These are phyloP conservation scores for Tiliqua scincoides DNA, from an alignment of 2,113 vertebrate genomes.

Conservation along the genomic window DNA sequence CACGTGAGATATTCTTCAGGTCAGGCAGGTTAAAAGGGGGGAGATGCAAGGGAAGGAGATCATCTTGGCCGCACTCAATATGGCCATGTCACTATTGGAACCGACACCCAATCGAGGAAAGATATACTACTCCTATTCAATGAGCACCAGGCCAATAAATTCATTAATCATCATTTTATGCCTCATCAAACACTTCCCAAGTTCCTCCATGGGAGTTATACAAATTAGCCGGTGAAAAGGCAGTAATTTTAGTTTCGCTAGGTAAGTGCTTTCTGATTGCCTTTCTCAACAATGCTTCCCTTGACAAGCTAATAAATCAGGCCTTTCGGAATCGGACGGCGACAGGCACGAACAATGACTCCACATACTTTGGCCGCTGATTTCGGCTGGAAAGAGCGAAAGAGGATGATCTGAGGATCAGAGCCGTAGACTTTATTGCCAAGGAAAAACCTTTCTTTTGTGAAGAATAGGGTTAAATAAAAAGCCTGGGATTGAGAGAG, in stretches of 20 bases:
- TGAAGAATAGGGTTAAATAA: slow-evolving; percentile 59
- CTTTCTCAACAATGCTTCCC: slow-evolving; percentile 94
- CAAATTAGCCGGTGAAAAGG: slow-evolving; percentile 99
- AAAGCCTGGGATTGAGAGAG: slow-evolving; percentile 36
- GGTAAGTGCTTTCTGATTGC: slow-evolving; percentile 99
- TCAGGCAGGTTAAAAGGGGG: slow-evolving; percentile 81
- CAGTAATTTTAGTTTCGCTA: slow-evolving; percentile 98
- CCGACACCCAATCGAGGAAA: slow-evolving; percentile 79
- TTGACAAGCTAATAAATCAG: slow-evolving; percentile 99
- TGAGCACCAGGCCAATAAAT: slow-evolving; percentile 98
- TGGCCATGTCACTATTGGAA: slow-evolving; percentile 71
- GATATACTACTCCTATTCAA: slow-evolving; percentile 93
- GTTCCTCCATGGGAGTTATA: slow-evolving; percentile 99
- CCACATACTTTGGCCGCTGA: slow-evolving; percentile 75
- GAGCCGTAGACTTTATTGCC: slow-evolving; percentile 73
- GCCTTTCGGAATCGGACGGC: slow-evolving; percentile 86
- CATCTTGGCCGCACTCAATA: slow-evolving; percentile 77
- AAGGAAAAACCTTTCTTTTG: slow-evolving; percentile 73
- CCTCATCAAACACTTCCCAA: slow-evolving; percentile 99
- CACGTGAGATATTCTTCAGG: slow-evolving; percentile 81
- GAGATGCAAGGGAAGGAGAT: slow-evolving; percentile 68
- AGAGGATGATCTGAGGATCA: slow-evolving; percentile 74
- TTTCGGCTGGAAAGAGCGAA: slow-evolving; percentile 77
- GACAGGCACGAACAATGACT: slow-evolving; percentile 85
- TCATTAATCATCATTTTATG: slow-evolving; percentile 99